Evolutionary conservation across 2,888 invertebrate genomes (phyloP).

Genomic region (Pheosia tremula): DNA sequence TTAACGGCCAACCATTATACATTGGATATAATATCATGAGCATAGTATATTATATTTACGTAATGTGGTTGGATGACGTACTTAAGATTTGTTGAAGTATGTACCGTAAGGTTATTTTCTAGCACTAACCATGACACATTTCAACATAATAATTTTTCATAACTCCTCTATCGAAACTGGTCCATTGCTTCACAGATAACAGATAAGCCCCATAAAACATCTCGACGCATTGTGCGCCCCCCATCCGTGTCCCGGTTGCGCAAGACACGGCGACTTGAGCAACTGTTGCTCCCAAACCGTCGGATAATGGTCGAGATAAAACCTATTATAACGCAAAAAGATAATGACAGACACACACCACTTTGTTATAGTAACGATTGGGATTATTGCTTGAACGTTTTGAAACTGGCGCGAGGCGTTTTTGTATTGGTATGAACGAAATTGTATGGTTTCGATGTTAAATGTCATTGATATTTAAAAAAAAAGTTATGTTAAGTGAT

Average conservation of each 20-base stretch:
- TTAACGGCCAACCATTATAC: neutral
- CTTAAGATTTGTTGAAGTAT: too few species aligned
- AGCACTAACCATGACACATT: neutral
- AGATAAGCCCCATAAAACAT: conserved; percentile 31
- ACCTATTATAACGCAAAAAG: conserved; percentile 29
- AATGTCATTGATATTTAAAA: too few species aligned
- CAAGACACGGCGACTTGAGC: conserved; percentile 21
- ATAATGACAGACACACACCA: conserved; percentile 33
- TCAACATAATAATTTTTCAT: neutral
- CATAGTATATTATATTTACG: too few species aligned
- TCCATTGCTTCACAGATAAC: conserved; percentile 3
- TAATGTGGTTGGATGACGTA: too few species aligned
- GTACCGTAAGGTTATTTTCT: too few species aligned
- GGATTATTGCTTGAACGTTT: conserved; percentile 26
- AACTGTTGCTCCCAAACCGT: conserved; percentile 38
- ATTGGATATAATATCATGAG: neutral
- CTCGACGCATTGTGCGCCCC: conserved; percentile 45
- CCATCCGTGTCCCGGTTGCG: conserved; percentile 53
- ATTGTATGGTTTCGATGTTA: too few species aligned
- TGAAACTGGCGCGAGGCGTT: conserved; percentile 10
- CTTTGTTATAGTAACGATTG: conserved; percentile 30
- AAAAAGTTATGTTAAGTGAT: too few species aligned
- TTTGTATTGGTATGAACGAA: neutral
- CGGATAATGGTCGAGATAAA: conserved; percentile 34
- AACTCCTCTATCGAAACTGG: neutral